phyloP scores from a whole-genome alignment of 2,113 vertebrate genomes.

The Cichladusa arquata region DNA sequence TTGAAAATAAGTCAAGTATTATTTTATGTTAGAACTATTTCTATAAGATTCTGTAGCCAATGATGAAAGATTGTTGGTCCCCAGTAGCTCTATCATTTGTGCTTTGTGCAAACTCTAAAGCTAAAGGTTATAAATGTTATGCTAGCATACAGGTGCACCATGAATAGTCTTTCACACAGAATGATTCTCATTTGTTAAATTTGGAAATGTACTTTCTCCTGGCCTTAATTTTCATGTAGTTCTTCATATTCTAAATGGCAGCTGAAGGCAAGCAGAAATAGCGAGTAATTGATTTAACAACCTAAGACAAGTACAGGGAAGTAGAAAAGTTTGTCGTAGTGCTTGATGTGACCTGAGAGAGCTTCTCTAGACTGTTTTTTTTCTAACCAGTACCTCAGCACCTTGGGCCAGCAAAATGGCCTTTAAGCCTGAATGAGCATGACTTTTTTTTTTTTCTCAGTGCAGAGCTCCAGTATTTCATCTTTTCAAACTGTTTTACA shows the following conservation, averaged over 20 bases:
- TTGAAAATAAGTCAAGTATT: background rate
- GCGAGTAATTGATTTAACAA: slow-evolving; percentile 79
- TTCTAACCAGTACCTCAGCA: slow-evolving; percentile 73
- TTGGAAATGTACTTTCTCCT: slow-evolving; percentile 54
- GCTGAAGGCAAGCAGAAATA: slow-evolving; percentile 66
- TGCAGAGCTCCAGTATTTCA: slow-evolving; percentile 75
- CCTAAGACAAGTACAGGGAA: slow-evolving; percentile 76
- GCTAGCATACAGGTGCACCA: background rate
- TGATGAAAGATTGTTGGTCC: slow-evolving; percentile 22
- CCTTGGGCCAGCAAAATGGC: slow-evolving; percentile 84
- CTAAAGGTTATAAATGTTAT: slow-evolving; percentile 33
- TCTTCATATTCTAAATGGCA: slow-evolving; percentile 66
- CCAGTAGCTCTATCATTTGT: slow-evolving; percentile 19
- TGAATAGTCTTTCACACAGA: slow-evolving; percentile 45
- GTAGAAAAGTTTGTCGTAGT: slow-evolving; percentile 72
- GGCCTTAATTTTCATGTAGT: slow-evolving; percentile 62
- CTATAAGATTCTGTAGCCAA: background rate
- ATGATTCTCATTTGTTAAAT: slow-evolving; percentile 62
- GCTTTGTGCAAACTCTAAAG: background rate
- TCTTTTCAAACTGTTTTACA: slow-evolving; percentile 79
- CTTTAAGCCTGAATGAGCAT: slow-evolving; percentile 90
- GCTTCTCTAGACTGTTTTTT: slow-evolving; percentile 68
- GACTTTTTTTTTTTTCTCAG: slow-evolving; percentile 39
- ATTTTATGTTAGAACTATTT: slow-evolving; percentile 22
- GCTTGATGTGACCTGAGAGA: slow-evolving; percentile 79